These are phyloP conservation scores for Scylla paramamosain DNA, from an alignment of 1,140 invertebrate genomes.

Conservation along the genomic window DNA sequence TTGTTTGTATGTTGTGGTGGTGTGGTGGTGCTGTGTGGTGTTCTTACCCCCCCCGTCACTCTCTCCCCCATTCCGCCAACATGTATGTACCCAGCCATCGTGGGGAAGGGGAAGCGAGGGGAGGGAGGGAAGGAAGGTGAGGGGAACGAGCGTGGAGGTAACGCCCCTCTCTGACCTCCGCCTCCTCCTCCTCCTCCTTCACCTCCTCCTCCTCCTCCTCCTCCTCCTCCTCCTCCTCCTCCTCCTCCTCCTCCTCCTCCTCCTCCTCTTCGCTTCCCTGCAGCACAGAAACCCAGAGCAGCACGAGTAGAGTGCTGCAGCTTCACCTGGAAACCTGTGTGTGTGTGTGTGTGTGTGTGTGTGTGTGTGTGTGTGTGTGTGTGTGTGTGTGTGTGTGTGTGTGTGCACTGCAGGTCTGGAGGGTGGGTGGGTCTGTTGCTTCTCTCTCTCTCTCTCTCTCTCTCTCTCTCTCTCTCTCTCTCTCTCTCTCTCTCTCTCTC, in stretches of 20 bases:
- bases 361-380: slow-evolving; percentile 11
- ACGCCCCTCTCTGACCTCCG: not conserved
- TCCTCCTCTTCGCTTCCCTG: not conserved
- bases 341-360: not conserved
- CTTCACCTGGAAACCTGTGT: too few species aligned
- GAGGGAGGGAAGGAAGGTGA: not conserved
- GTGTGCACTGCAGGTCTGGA: not conserved
- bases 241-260: not conserved
- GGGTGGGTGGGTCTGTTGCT: not conserved
- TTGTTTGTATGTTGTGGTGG: not conserved
- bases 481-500: not conserved
- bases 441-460: not conserved
- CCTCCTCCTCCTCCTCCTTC: not conserved
- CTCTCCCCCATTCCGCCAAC: not conserved
- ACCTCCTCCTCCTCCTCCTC: not conserved
- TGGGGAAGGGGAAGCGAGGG: not conserved
- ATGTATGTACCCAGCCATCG: too few species aligned
- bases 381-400: not conserved
- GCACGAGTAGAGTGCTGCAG: not conserved
- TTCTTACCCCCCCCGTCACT: not conserved
- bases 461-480: too few species aligned
- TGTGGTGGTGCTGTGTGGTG: not conserved
- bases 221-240: not conserved
- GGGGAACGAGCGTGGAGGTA: not conserved
- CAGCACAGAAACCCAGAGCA: not conserved